Base-by-base conservation (phyloP, 2,888 invertebrate species). In the Zhuqinia jingwanae region DNA sequence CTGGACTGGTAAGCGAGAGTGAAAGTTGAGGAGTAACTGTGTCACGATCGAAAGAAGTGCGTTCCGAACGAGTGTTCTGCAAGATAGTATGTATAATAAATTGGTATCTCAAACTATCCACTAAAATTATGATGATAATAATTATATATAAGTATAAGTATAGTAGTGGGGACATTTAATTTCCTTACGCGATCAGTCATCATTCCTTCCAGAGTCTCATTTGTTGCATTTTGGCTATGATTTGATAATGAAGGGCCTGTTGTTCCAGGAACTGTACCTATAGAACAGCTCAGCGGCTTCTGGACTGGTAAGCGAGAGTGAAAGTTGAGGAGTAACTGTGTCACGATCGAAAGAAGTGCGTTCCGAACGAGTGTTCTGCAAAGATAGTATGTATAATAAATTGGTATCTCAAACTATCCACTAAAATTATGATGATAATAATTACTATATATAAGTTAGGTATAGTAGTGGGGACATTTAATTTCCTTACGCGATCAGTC, bases 121-220 rank as follows among this genome's bases (percentile, higher is more conserved):
- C n/a, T n/a, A n/a, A n/a, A n/a, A n/a, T n/a, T n/a, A n/a, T n/a
- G n/a, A n/a, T n/a, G n/a, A n/a, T n/a, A n/a, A n/a, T n/a, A n/a
- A n/a, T n/a, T n/a, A n/a, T n/a, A n/a, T n/a, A n/a, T n/a, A n/a
- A n/a, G n/a, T n/a, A n/a, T n/a, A n/a, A n/a, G n/a, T n/a, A n/a
- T n/a, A n/a, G n/a, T n/a, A n/a, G n/a, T n/a, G n/a, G n/a, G n/a
- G n/a, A n/a, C n/a, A n/a, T n/a, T n/a, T n/a, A n/a, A n/a, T n/a
- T n/a, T n/a, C n/a, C 85, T 80, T 45, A 86, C 85, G 13, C 85
- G 80, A 65, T 86, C 85, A 76, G 80, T n/a, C n/a, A n/a, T 80
- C 80, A 86, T 42, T 50, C 75, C 85, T 30, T 86, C 85, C 3
- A 80, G 85, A 56, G 85, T 86, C 47, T 86, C 85, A 76, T 45